phyloP scores from a whole-genome alignment of 2,888 invertebrate genomes.

The Lacanobia oleracea region DNA sequence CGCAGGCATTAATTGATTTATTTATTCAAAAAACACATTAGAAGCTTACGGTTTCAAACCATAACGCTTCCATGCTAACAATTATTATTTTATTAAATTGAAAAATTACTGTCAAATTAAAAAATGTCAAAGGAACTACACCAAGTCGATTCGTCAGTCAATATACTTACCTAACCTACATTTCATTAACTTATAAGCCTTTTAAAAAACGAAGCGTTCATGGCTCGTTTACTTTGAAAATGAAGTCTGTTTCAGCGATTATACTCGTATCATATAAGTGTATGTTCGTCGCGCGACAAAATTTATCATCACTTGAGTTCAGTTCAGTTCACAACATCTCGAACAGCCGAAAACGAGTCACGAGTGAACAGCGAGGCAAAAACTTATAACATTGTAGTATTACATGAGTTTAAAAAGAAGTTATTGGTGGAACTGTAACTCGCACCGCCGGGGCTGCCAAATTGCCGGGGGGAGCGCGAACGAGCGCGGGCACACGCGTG shows the following conservation, averaged over 20 bases:
- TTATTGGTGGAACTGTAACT: slow-evolving; percentile 13
- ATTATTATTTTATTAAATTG: too few species aligned
- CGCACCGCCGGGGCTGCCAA: slow-evolving; percentile 16
- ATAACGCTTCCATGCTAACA: too few species aligned
- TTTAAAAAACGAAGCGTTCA: neutral
- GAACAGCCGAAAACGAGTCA: slow-evolving; percentile 2
- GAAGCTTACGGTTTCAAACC: too few species aligned
- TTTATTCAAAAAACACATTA: too few species aligned
- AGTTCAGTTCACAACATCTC: slow-evolving; percentile 13
- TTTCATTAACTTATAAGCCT: neutral
- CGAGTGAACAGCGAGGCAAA: neutral
- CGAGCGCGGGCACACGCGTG: neutral
- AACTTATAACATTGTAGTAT: slow-evolving; percentile 11
- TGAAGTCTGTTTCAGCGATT: slow-evolving; percentile 4
- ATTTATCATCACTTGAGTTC: slow-evolving; percentile 11
- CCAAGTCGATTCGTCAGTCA: too few species aligned
- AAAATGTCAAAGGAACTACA: too few species aligned
- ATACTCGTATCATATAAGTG: slow-evolving; percentile 31
- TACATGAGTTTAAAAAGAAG: slow-evolving; percentile 10
- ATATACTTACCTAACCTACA: too few species aligned
- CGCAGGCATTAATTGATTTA: too few species aligned
- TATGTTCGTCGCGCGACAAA: slow-evolving; percentile 5
- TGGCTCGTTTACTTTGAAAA: slow-evolving; percentile 7
- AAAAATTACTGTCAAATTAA: too few species aligned
- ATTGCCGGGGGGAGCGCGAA: neutral